Evolutionary conservation across 2,113 vertebrate species (phyloP).

Genomic region (Myocastor coypus): DNA sequence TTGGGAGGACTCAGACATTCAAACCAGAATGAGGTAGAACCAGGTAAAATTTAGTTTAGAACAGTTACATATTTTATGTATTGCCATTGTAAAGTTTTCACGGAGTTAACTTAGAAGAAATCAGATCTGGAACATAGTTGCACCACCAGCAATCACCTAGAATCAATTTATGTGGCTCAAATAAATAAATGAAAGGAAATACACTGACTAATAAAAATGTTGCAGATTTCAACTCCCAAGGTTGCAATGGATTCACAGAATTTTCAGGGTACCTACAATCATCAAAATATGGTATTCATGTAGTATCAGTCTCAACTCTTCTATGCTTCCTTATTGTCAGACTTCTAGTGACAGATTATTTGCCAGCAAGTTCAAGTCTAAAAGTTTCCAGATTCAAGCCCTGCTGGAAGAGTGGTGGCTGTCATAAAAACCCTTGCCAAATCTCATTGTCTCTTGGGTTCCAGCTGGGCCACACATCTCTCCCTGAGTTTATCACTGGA

Average conservation of each 20-base stretch:
- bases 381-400: background rate
- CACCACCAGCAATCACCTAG: background rate
- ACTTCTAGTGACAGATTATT: background rate
- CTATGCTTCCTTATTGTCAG: background rate
- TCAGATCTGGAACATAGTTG: background rate
- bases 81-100: background rate
- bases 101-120: background rate
- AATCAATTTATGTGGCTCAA: background rate
- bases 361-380: background rate
- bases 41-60: background rate
- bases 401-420: background rate
- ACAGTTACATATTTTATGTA: background rate
- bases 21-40: background rate
- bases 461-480: background rate
- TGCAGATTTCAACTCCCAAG: background rate
- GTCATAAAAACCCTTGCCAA: background rate
- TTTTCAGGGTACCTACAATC: background rate
- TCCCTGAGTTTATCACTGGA: background rate
- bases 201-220: background rate
- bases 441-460: background rate
- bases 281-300: background rate
- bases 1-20: background rate
- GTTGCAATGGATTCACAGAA: background rate
- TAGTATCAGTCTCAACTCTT: background rate
- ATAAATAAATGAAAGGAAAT: background rate